Base-by-base conservation (phyloP, 2,888 invertebrate genomes). In the Chaitophorus viminalis region DNA sequence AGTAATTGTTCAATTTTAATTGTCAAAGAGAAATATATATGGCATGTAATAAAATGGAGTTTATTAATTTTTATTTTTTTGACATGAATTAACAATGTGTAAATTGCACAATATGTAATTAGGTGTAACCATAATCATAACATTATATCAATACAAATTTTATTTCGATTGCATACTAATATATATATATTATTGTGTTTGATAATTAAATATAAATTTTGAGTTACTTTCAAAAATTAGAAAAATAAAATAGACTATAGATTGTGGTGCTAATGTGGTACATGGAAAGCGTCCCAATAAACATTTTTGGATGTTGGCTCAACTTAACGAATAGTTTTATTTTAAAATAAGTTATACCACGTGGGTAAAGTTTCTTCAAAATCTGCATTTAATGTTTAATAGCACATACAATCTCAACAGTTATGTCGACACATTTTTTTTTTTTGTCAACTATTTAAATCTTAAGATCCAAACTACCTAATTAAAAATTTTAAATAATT, bases 271-370 rank as follows among this genome's bases (percentile, higher is more conserved):
- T 25, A 29, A 76, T 6, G 76, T 31, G 33, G 36, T 39, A 75
- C 74, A 39, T 65, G 36, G 83, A 83, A 75, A 83, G 65, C 65
- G 54, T 74, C 39, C 72, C 39, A 79, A 78, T 79, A 87, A 87
- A 87, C 81, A 87, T 87, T 87, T 87, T 87, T 39, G 39, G 79
- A 79, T 46, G 72, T 87, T 87, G 86, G 79, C 86, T 87, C 86
- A 54, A 72, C 39, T 78, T 60, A 60, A n/a, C 60, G 39, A 84
- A 75, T 39, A 65, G 76, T 76, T 76, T 76, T 65, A 84, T 76
- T 84, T 84, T 76, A 84, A 84, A 84, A 84, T n/a, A 65, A 31
- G 33, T 46, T 84, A 46, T 29, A 84, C 25, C 84, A 65, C 65
- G 76, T 76, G 76, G 65, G 65, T 76, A 75, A 60, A 76, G 60